Evolutionary conservation across 1,140 invertebrate genomes (phyloP).

Genomic region (Diabrotica undecimpunctata): DNA sequence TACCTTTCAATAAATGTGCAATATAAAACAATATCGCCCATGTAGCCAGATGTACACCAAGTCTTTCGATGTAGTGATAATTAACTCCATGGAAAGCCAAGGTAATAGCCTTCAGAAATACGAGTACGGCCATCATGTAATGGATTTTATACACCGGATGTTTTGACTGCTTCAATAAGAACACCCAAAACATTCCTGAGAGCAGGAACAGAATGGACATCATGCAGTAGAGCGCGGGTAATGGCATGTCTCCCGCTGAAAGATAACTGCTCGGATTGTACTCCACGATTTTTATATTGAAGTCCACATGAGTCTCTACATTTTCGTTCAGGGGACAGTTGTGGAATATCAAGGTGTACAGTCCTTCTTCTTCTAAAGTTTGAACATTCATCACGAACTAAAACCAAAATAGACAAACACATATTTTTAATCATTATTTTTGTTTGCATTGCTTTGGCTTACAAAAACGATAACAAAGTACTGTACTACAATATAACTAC

Average conservation of each 20-base stretch:
- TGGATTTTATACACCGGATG: constrained; percentile 94
- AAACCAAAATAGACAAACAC: constrained; percentile 19
- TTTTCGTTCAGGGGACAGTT: constrained; percentile 69
- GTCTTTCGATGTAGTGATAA: constrained; percentile 92
- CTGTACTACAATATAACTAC: no score
- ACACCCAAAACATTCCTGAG: constrained; percentile 88
- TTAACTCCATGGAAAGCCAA: constrained; percentile 95
- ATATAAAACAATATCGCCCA: constrained; percentile 98
- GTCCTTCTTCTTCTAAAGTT: constrained; percentile 76
- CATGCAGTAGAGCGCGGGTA: constrained; percentile 88
- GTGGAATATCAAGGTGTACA: constrained; percentile 95
- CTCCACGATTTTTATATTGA: constrained; percentile 73
- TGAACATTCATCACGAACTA: constrained; percentile 65
- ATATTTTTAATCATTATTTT: no score
- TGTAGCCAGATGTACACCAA: constrained; percentile 90
- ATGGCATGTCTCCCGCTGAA: constrained; percentile 95
- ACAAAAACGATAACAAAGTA: no score
- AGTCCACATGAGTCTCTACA: constrained; percentile 43
- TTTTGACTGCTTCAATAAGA: constrained; percentile 73
- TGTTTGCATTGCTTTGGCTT: no score
- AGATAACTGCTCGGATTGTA: constrained; percentile 85
- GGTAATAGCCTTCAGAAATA: constrained; percentile 89
- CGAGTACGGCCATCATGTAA: constrained; percentile 92
- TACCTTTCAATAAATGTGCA: constrained; percentile 73
- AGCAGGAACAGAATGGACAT: constrained; percentile 89